Base-by-base conservation (phyloP, 2,113 vertebrate species). In the Spea bombifrons region DNA sequence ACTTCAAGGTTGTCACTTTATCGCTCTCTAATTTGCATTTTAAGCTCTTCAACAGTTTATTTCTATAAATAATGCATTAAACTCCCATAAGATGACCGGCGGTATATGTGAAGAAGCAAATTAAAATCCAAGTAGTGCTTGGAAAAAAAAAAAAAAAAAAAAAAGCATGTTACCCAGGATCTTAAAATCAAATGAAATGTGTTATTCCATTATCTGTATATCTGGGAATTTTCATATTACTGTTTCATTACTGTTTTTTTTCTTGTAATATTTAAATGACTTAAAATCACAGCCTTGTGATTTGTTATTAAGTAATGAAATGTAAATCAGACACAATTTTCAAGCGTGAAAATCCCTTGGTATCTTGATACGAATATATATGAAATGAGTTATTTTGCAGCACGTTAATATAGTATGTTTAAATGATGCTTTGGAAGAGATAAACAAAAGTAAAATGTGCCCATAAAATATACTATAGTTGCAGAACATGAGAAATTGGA, bases 11-110 rank as follows among this genome's bases (percentile, higher is more conserved):
- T 65, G 63, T 65, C n/a, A 43, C 15, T 65, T 16, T 7, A 43
- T 17, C 17, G 7, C 63, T 43, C 2, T 30, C 63, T 65, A 43
- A 30, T 65, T 65, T 65, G 30, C 63, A 65, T 65, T 17, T 16
- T 30, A 65, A 7, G 30, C 30, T 65, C 16, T 65, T 13, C 55
- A 59, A 59, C 55, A 59, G 55, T 59, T 59, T 59, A 59, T 59
- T 59, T 59, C 55, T 59, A 59, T 59, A 59, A 59, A 59, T 59
- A 59, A 59, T 59, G 55, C 4, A 59, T 59, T 59, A 59, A 59
- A 59, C 30, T 59, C 55, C 55, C 55, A 59, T 59, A 59, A 59
- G 55, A 0, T 59, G 55, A 59, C 10, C 12, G 4, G 55, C 55
- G 15, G 9, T 59, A 59, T 59, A 52, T 52, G 9, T 52, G 50